Percentiles rank a stretch among this genome's conserved stretches.
Evolutionary conservation across 2,888 invertebrate genomes (phyloP).

Genomic region (Sceliomorpha sp.): DNA sequence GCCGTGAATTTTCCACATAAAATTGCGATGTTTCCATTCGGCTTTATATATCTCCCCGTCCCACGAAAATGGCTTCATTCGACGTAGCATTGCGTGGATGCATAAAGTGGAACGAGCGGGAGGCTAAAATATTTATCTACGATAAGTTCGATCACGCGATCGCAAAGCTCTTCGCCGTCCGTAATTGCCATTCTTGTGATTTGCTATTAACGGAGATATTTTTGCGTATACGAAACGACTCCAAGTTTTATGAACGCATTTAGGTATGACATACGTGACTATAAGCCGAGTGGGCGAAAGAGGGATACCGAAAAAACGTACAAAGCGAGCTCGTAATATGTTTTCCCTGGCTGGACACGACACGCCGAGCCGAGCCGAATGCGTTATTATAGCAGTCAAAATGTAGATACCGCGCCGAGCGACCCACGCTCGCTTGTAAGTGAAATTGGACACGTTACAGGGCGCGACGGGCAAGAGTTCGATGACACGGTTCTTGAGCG

Average conservation of each 20-base stretch:
- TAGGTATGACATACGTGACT: slow-evolving; percentile 14
- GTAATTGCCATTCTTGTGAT: not conserved
- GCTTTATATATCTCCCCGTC: too few species aligned
- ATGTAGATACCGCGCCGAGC: slow-evolving; percentile 25
- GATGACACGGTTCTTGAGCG: slow-evolving; percentile 35
- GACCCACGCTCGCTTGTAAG: slow-evolving; percentile 52
- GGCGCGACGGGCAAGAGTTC: slow-evolving; percentile 28
- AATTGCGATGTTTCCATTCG: too few species aligned
- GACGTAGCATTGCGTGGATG: too few species aligned
- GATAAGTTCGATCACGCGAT: too few species aligned
- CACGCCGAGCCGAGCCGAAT: slow-evolving; percentile 52
- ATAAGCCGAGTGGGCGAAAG: slow-evolving; percentile 53
- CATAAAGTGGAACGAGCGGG: too few species aligned
- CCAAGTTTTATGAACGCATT: slow-evolving; percentile 52
- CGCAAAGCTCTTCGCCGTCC: not conserved
- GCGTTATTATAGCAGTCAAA: slow-evolving; percentile 51
- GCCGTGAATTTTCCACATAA: too few species aligned
- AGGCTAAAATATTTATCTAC: too few species aligned
- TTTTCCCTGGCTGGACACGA: slow-evolving; percentile 31
- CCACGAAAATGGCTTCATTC: too few species aligned
- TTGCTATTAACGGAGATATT: slow-evolving; percentile 1
- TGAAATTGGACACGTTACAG: slow-evolving; percentile 49
- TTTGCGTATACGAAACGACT: slow-evolving; percentile 4
- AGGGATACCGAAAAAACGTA: slow-evolving; percentile 51
- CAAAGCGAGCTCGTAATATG: slow-evolving; percentile 27